Evolutionary conservation across 2,113 vertebrate species (phyloP).

Genomic region (Myxocyprinus asiaticus): DNA sequence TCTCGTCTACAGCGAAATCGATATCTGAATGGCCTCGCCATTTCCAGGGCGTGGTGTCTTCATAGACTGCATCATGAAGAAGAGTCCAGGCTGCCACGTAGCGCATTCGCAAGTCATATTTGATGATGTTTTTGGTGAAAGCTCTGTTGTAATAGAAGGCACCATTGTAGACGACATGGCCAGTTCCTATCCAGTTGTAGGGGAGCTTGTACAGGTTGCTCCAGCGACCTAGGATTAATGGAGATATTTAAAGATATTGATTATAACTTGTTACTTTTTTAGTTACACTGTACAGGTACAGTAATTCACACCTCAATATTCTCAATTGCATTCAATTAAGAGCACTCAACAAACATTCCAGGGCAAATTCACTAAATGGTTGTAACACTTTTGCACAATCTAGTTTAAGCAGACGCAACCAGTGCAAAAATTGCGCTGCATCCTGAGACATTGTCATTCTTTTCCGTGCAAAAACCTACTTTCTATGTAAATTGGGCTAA

Average conservation of each 20-base stretch:
- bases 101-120: conserved; percentile 90
- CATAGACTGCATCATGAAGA: conserved; percentile 88
- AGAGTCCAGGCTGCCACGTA: conserved; percentile 91
- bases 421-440: no score
- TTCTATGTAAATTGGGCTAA: no score
- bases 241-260: background rate
- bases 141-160: conserved; percentile 97
- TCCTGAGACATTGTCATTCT: no score
- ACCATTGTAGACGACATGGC: conserved; percentile 92
- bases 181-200: conserved; percentile 98
- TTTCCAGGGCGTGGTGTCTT: conserved; percentile 94
- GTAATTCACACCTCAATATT: no score
- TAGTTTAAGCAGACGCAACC: no score
- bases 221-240: conserved; percentile 83
- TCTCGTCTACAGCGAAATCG: conserved; percentile 95
- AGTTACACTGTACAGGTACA: no score
- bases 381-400: no score
- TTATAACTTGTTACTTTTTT: no score
- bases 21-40: conserved; percentile 97
- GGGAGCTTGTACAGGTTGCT: conserved; percentile 97
- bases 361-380: no score
- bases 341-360: no score
- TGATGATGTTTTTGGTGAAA: conserved; percentile 98
- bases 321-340: no score
- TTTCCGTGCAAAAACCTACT: no score